Conservation (phyloP, 2,797 vertebrate species). For the Poecilia wingei region DNA sequence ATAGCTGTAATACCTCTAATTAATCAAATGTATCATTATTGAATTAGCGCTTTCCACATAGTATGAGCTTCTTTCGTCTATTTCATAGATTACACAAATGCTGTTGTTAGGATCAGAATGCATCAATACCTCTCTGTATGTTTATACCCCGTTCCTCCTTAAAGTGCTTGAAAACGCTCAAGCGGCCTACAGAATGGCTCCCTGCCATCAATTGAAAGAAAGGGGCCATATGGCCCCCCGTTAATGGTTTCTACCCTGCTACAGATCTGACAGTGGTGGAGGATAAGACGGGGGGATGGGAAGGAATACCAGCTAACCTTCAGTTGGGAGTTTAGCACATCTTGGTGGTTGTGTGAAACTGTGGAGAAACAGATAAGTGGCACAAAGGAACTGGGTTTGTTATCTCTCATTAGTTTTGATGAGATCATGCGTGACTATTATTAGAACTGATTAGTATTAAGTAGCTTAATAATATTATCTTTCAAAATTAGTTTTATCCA, state of each 20-base stretch:
- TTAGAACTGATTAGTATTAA: not conserved
- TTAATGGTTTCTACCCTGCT: conserved; percentile 60
- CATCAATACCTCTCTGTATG: not conserved
- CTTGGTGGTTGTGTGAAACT: conserved; percentile 53
- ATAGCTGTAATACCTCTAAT: not conserved
- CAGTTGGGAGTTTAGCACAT: conserved; percentile 56
- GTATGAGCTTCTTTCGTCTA: not conserved
- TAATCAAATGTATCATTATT: not conserved
- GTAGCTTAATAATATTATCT: conserved; percentile 1
- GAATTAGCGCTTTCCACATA: not conserved
- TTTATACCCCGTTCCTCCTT: conserved; percentile 22
- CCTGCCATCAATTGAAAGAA: conserved; percentile 59
- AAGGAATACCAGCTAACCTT: conserved; percentile 47
- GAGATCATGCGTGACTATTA: conserved; percentile 15
- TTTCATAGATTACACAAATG: not conserved
- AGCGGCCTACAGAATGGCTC: conserved; percentile 36
- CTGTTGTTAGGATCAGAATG: not conserved
- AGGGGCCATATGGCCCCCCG: conserved; percentile 69
- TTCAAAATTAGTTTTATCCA: conserved; percentile 1
- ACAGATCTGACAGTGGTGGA: conserved; percentile 59
- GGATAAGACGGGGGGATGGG: conserved; percentile 49
- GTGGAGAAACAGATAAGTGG: conserved; percentile 55
- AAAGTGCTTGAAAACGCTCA: conserved; percentile 32
- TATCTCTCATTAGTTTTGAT: conserved; percentile 10
- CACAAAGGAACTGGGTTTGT: conserved; percentile 33